These are phyloP conservation scores for Unio delphinus DNA, from an alignment of 2,888 invertebrate species.

Conservation along the genomic window DNA sequence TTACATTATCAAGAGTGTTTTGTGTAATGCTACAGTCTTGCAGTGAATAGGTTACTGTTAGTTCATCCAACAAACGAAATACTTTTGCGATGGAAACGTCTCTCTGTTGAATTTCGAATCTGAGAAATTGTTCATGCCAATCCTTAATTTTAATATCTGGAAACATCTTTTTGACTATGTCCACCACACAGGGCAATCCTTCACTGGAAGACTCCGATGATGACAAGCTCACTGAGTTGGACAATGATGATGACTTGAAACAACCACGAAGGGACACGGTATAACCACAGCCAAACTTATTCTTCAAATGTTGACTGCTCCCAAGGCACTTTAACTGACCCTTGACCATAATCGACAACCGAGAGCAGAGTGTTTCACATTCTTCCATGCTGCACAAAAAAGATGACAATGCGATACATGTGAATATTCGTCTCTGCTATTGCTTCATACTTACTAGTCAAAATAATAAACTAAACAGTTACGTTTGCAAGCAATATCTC, in stretches of 20 bases:
- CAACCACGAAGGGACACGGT: constrained; percentile 63
- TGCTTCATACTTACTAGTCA: no score
- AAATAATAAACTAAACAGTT: no score
- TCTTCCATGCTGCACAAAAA: constrained; percentile 84
- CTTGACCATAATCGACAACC: constrained; percentile 84
- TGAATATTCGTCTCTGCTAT: neutral
- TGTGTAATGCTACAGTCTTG: constrained; percentile 71
- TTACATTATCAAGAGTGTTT: constrained; percentile 72
- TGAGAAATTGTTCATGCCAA: constrained; percentile 68
- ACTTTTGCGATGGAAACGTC: constrained; percentile 61
- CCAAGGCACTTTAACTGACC: constrained; percentile 84
- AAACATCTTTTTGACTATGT: constrained; percentile 32
- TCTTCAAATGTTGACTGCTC: constrained; percentile 81
- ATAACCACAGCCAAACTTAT: constrained; percentile 72
- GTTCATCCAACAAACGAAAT: constrained; percentile 67
- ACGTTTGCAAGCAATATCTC: no score
- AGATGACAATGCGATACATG: neutral
- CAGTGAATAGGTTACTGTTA: constrained; percentile 58
- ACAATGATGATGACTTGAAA: no score
- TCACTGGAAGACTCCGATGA: no score
- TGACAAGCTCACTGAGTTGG: no score
- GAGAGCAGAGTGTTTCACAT: constrained; percentile 85
- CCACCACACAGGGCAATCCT: neutral
- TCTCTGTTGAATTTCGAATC: constrained; percentile 66
- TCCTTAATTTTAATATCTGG: constrained; percentile 70